These are phyloP conservation scores for Cuculus canorus DNA, from an alignment of 2,797 vertebrate species.

Conservation along the genomic window DNA sequence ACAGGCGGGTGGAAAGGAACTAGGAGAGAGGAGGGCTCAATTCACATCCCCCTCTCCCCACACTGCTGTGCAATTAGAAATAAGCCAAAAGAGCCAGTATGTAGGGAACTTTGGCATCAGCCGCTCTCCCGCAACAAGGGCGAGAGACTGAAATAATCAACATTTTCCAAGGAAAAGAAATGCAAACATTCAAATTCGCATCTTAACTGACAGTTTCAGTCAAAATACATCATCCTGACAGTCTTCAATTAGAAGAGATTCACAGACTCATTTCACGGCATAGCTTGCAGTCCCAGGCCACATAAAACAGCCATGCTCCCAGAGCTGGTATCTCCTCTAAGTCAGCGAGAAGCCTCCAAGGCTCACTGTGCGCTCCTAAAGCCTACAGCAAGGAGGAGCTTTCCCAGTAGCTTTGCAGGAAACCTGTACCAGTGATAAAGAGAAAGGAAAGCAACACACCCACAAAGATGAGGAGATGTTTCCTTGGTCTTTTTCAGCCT, in stretches of 20 bases:
- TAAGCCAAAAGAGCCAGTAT: slow-evolving; percentile 42
- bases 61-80: not conserved
- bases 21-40: slow-evolving; percentile 15
- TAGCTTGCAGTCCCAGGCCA: slow-evolving; percentile 11
- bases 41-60: slow-evolving; percentile 9
- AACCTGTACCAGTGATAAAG: not conserved
- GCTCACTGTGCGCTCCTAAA: fast-evolving
- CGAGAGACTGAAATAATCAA: slow-evolving; percentile 63
- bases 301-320: not conserved
- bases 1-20: slow-evolving; percentile 53
- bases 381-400: not conserved
- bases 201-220: slow-evolving; percentile 52
- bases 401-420: not conserved
- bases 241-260: slow-evolving; percentile 29
- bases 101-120: slow-evolving; percentile 44
- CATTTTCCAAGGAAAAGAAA: not conserved
- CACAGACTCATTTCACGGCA: not conserved
- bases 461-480: fast-evolving
- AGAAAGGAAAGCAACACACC: not conserved
- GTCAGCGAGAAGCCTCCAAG: not conserved
- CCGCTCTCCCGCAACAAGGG: not conserved
- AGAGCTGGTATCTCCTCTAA: not conserved
- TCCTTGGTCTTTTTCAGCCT: not conserved
- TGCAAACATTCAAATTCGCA: slow-evolving; percentile 42
- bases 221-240: slow-evolving; percentile 47